Base-by-base conservation (phyloP, 1,140 invertebrate species). In the Eubasilissa regina region DNA sequence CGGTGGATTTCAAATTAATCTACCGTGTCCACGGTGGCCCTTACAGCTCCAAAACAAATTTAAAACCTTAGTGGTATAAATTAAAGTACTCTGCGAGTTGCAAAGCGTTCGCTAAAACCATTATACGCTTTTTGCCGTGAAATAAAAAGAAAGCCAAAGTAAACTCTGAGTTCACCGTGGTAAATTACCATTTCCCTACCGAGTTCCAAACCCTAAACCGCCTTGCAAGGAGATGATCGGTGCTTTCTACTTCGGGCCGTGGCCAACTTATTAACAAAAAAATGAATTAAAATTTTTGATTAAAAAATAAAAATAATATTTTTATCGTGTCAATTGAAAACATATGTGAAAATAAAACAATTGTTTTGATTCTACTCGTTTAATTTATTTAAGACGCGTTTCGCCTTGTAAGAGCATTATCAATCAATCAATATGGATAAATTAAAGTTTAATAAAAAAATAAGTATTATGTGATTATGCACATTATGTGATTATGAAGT, bases 121-220 rank as follows among this genome's bases (percentile, higher is more conserved):
- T 64, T 64, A 64, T 64, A 64, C 60, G 60, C 6, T 64, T 64
- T 64, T 62, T 13, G 10, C 10, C 35, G 7, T 12, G 60, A 6
- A 13, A 64, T 64, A 64, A 64, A 64, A 64, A 64, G 60, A 64
- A 64, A 64, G 60, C 35, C 60, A 64, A 64, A 25, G 60, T 64
- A 64, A 64, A 64, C 60, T 35, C 60, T 64, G 35, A 64, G 35
- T 25, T 64, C 60, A n/a, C 60, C 60, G 55, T 58, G 60, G 19
- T 64, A 64, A 64, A 64, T 64, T 64, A 64, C 19, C 60, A 64
- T 43, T 64, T 64, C 60, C 4, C 60, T 43, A 8, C 60, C 60
- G 13, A 11, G 10, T 21, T 15, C 15, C 55, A 58, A 58, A 58
- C 55, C 17, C 15, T 21, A 58, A 58, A 11, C 17, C 17, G 55